These are phyloP conservation scores for Conchocele bisecta DNA, from an alignment of 2,888 invertebrate genomes.

Conservation along the genomic window DNA sequence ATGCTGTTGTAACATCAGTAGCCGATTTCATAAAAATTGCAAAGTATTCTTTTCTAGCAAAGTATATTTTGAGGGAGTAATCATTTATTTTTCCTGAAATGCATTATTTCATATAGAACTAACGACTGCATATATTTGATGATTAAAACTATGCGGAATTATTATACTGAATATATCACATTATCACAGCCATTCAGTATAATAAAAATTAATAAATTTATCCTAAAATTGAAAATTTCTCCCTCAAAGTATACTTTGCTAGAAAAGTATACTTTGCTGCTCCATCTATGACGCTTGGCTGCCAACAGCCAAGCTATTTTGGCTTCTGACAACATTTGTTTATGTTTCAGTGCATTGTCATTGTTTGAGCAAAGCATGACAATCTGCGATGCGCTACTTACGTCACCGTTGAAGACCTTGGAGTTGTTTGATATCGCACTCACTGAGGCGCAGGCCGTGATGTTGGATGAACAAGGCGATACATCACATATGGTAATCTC, in stretches of 20 bases:
- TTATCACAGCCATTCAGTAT: too few relatives aligned
- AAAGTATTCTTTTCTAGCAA: too few relatives aligned
- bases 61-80: too few relatives aligned
- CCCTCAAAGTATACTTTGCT: neutral
- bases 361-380: constrained; percentile 86
- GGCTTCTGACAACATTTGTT: neutral
- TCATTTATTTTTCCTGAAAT: too few relatives aligned
- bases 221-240: neutral
- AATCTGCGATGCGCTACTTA: constrained; percentile 88
- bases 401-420: constrained; percentile 86
- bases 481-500: constrained; percentile 59
- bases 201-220: too few relatives aligned
- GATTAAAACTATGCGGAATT: too few relatives aligned
- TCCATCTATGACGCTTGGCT: neutral
- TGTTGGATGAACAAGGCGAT: constrained; percentile 84
- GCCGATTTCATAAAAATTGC: too few relatives aligned
- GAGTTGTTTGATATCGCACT: constrained; percentile 86
- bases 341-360: constrained; percentile 76
- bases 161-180: too few relatives aligned
- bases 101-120: too few relatives aligned
- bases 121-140: too few relatives aligned
- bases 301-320: neutral
- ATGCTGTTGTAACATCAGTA: too few relatives aligned
- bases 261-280: neutral
- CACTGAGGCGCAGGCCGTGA: constrained; percentile 82